Conservation (phyloP, 2,888 invertebrate species). For the Tiphia femorata region DNA sequence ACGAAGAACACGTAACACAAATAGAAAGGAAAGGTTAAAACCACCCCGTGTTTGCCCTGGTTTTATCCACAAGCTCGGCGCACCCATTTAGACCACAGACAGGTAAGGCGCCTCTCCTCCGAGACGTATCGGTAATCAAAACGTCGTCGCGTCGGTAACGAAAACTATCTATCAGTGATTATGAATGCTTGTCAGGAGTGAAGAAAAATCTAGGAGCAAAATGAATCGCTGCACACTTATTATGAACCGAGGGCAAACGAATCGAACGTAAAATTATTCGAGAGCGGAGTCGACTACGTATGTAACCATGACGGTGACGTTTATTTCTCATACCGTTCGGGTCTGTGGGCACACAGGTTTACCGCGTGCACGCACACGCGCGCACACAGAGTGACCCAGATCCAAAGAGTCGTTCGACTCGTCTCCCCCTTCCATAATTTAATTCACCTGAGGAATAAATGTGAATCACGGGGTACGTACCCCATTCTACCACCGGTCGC, state of each 20-base stretch:
- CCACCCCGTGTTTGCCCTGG: no score
- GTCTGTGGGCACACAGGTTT: slow-evolving; percentile 4
- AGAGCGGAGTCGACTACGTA: neutral
- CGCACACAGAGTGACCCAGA: slow-evolving; percentile 30
- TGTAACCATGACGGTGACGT: neutral
- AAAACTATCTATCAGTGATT: no score
- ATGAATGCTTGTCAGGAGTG: no score
- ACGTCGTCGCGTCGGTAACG: no score
- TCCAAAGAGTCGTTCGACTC: slow-evolving; percentile 20
- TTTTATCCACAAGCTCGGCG: no score
- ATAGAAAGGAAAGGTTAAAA: no score
- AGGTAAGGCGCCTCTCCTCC: no score
- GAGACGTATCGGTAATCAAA: no score
- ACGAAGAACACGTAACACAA: no score
- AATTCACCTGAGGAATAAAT: slow-evolving; percentile 46
- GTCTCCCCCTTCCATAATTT: slow-evolving; percentile 29
- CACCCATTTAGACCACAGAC: no score
- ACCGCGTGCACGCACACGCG: slow-evolving; percentile 1
- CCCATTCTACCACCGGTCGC: slow-evolving; percentile 11
- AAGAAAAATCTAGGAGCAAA: no score
- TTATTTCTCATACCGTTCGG: slow-evolving; percentile 6
- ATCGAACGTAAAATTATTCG: neutral
- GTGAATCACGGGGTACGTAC: slow-evolving; percentile 42
- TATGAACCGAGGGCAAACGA: neutral
- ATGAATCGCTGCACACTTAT: neutral